These are phyloP conservation scores for Mesoclemmys tuberculata DNA, from an alignment of 2,113 vertebrate species.

Conservation along the genomic window DNA sequence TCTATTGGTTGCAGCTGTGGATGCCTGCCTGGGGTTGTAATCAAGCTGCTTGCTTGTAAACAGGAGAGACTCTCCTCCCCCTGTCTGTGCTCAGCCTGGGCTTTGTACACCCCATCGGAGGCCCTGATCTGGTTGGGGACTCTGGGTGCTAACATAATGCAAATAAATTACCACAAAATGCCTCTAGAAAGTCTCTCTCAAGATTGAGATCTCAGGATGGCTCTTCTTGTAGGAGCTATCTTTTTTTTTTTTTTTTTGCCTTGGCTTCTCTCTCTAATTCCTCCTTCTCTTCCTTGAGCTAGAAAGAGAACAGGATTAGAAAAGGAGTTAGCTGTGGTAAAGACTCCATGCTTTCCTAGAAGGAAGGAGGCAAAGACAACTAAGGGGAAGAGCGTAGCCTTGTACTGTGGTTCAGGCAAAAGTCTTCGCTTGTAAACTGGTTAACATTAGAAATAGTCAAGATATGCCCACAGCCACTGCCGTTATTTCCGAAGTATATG, in stretches of 20 bases:
- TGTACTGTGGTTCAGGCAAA: background rate
- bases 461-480: constrained; percentile 36
- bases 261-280: background rate
- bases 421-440: background rate
- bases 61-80: background rate
- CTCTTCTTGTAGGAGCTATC: background rate
- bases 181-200: background rate
- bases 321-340: background rate
- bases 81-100: background rate
- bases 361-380: background rate
- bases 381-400: background rate
- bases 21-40: background rate
- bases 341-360: background rate
- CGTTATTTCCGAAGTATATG: constrained; percentile 56
- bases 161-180: background rate
- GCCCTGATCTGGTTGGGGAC: background rate
- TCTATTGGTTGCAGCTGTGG: background rate
- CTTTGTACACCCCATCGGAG: background rate
- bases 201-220: background rate
- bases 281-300: background rate
- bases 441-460: constrained; percentile 17
- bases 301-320: background rate
- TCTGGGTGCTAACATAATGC: background rate
- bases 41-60: background rate
- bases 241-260: background rate